Evolutionary conservation across 2,888 invertebrate species (phyloP).

Genomic region (Dendrolimus pini): DNA sequence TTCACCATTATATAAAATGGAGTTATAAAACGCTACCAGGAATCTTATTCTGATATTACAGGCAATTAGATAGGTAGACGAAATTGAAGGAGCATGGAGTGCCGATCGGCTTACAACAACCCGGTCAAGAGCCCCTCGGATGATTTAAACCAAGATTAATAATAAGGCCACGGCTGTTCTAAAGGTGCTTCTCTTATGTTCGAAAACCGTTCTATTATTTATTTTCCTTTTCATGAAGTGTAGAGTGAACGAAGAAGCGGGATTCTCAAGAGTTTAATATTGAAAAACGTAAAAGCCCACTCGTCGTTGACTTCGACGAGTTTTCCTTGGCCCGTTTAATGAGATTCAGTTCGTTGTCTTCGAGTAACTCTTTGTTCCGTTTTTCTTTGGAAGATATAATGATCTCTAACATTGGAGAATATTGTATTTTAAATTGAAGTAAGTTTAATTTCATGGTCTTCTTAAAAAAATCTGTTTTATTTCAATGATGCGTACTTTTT

Average conservation of each 20-base stretch:
- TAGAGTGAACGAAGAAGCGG: conserved; percentile 1
- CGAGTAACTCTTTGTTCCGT: conserved; percentile 11
- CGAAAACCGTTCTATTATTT: conserved; percentile 5
- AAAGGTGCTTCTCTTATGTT: conserved; percentile 2
- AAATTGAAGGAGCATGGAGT: conserved; percentile 5
- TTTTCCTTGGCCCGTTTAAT: conserved; percentile 22
- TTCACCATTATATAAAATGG: conserved; percentile 8
- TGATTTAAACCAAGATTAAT: conserved; percentile 9
- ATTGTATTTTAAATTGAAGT: not conserved
- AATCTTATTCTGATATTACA: conserved; percentile 16
- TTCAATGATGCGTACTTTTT: too few relatives aligned
- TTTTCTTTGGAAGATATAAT: not conserved
- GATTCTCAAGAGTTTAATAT: conserved; percentile 14
- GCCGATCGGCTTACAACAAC: conserved; percentile 9
- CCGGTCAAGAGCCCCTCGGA: conserved; percentile 2
- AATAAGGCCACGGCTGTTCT: conserved; percentile 8
- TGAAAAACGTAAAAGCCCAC: conserved; percentile 13
- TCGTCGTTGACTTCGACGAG: conserved; percentile 14
- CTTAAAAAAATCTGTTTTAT: too few relatives aligned
- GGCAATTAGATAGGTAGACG: conserved; percentile 14
- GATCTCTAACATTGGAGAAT: not conserved
- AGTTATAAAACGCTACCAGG: conserved; percentile 13
- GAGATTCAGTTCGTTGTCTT: conserved; percentile 23
- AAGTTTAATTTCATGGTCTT: too few relatives aligned
- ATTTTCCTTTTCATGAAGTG: conserved; percentile 11